phyloP scores from a whole-genome alignment of 2,113 vertebrate genomes.

The Siphamia tubifer region DNA sequence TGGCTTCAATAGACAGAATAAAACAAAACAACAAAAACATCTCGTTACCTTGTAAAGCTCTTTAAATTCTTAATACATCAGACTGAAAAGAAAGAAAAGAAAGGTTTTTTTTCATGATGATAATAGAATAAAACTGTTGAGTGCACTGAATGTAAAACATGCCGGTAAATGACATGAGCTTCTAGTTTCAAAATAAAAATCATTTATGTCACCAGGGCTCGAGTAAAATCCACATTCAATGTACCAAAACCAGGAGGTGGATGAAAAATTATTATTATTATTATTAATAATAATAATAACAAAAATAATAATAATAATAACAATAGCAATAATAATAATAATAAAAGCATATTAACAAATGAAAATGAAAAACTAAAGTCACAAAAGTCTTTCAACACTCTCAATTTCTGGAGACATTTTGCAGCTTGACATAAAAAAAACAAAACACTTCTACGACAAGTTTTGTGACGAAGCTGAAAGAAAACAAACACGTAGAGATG shows the following conservation, averaged over 20 bases:
- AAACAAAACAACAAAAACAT: not conserved
- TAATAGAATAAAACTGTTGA: constrained; percentile 54
- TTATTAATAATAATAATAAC: no score
- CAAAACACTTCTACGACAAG: constrained; percentile 26
- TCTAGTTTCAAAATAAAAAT: constrained; percentile 46
- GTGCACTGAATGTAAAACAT: constrained; percentile 35
- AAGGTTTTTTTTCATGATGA: constrained; percentile 17
- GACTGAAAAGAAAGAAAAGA: constrained; percentile 21
- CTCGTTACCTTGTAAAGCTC: constrained; percentile 12
- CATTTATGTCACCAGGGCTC: constrained; percentile 13
- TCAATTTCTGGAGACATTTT: constrained; percentile 32
- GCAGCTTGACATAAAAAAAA: constrained; percentile 31
- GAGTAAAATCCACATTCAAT: constrained; percentile 44
- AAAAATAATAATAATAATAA: constrained; percentile 1
- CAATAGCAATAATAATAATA: constrained; percentile 30
- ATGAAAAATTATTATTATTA: no score
- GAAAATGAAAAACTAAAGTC: constrained; percentile 32
- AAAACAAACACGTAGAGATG: constrained; percentile 66
- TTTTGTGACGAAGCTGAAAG: constrained; percentile 41
- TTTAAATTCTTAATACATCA: constrained; percentile 9
- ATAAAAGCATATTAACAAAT: constrained; percentile 35
- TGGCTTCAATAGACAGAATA: not conserved
- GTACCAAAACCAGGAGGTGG: constrained; percentile 32
- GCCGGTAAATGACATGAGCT: constrained; percentile 37
- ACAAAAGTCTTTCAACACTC: constrained; percentile 41